Conservation (phyloP, 1,140 invertebrate species). For the Drosophila jambulina region DNA sequence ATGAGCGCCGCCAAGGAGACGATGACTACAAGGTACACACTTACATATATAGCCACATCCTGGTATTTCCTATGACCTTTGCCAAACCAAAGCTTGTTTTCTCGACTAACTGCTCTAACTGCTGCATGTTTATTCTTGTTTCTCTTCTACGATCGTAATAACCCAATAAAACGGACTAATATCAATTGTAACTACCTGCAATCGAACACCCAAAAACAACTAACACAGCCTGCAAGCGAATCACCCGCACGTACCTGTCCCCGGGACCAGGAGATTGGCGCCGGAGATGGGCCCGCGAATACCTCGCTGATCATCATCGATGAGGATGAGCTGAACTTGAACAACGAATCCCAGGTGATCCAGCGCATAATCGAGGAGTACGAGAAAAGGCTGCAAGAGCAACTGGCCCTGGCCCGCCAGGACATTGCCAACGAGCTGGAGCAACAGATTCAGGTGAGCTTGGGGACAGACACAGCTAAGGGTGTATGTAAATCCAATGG, state of each 20-base stretch:
- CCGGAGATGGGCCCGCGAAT: slow-evolving; percentile 33
- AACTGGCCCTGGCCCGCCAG: slow-evolving; percentile 87
- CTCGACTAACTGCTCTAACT: slow-evolving; percentile 49
- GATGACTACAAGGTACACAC: slow-evolving; percentile 80
- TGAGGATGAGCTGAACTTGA: slow-evolving; percentile 78
- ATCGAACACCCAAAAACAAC: slow-evolving; percentile 36
- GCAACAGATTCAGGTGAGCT: slow-evolving; percentile 87
- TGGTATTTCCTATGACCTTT: neutral
- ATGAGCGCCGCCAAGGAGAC: slow-evolving; percentile 71
- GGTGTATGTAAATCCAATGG: no score
- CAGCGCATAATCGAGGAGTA: slow-evolving; percentile 85
- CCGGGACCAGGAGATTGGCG: slow-evolving; percentile 3
- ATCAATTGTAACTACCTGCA: slow-evolving; percentile 64
- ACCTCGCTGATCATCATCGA: slow-evolving; percentile 81
- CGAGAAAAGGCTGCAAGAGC: slow-evolving; percentile 86
- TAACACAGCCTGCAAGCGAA: slow-evolving; percentile 55
- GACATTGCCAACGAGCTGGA: slow-evolving; percentile 88
- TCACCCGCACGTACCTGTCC: slow-evolving; percentile 55
- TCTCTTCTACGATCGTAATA: slow-evolving; percentile 48
- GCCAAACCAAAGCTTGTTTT: slow-evolving; percentile 4
- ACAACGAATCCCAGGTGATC: slow-evolving; percentile 84
- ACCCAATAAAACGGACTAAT: slow-evolving; percentile 63
- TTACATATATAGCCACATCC: no score
- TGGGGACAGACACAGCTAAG: neutral
- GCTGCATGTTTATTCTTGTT: slow-evolving; percentile 74